Evolutionary conservation across 2,888 invertebrate genomes (phyloP).

Genomic region (Cryptus armator): DNA sequence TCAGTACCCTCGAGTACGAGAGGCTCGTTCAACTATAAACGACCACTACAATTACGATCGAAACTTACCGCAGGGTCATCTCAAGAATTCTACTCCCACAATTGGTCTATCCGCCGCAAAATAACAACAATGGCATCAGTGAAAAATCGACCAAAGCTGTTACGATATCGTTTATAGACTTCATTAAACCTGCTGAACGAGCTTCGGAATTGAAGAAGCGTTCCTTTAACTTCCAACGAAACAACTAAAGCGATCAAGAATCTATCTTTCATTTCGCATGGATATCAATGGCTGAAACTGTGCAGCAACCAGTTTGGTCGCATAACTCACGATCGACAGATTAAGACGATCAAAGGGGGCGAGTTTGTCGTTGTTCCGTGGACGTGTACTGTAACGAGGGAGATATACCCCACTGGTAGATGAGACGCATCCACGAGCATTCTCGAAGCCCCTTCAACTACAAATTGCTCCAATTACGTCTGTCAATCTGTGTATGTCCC

Average conservation of each 20-base stretch:
- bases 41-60: slow-evolving; percentile 82
- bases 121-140: background rate
- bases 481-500: slow-evolving; percentile 75
- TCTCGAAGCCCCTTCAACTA: slow-evolving; percentile 36
- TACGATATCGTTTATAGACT: background rate
- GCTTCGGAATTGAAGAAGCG: background rate
- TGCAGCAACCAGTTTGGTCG: background rate
- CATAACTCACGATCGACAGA: background rate
- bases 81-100: background rate
- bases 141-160: background rate
- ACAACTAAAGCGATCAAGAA: background rate
- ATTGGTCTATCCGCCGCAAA: background rate
- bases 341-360: slow-evolving; percentile 57
- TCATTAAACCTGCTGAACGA: background rate
- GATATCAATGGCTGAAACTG: background rate
- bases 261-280: background rate
- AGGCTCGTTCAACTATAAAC: slow-evolving; percentile 84
- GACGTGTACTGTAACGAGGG: slow-evolving; percentile 5
- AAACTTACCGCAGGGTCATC: slow-evolving; percentile 54
- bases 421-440: slow-evolving; percentile 36
- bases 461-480: slow-evolving; percentile 80
- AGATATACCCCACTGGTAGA: slow-evolving; percentile 11
- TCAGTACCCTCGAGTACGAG: slow-evolving; percentile 38
- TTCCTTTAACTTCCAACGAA: too few species aligned
- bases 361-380: slow-evolving; percentile 5